phyloP scores from a whole-genome alignment of 2,797 vertebrate genomes.

The Anableps anableps region DNA sequence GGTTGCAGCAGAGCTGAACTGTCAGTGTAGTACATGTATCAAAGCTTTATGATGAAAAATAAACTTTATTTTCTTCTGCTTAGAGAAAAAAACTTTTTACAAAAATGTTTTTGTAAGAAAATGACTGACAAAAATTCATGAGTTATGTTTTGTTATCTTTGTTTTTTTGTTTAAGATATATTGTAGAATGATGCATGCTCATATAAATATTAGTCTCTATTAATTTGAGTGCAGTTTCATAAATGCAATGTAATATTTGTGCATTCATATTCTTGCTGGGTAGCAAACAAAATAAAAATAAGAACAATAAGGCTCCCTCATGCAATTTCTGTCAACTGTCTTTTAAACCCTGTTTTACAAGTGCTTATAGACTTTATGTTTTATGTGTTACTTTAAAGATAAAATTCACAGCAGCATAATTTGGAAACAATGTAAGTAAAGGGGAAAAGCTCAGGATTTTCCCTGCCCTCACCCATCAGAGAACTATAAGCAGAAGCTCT shows the following conservation, averaged over 20 bases:
- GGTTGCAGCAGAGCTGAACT: slow-evolving; percentile 3
- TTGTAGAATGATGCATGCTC: not conserved
- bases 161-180: not conserved
- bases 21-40: not conserved
- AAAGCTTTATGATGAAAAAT: not conserved
- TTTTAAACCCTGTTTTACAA: not conserved
- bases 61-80: not conserved
- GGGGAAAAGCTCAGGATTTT: slow-evolving; percentile 46
- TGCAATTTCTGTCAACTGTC: not conserved
- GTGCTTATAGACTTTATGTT: not conserved
- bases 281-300: not conserved
- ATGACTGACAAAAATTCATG: not conserved
- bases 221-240: not conserved
- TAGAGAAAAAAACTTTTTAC: not conserved
- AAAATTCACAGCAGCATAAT: slow-evolving; percentile 20
- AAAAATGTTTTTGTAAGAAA: not conserved
- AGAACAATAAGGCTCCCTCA: not conserved
- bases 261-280: not conserved
- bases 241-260: not conserved
- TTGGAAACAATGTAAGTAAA: slow-evolving; percentile 30
- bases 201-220: not conserved
- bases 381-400: not conserved
- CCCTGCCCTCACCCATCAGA: slow-evolving; percentile 60
- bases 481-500: slow-evolving; percentile 69
- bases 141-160: no score